Conservation (phyloP, 2,113 vertebrate species). For the Colistium nudipinnis region DNA sequence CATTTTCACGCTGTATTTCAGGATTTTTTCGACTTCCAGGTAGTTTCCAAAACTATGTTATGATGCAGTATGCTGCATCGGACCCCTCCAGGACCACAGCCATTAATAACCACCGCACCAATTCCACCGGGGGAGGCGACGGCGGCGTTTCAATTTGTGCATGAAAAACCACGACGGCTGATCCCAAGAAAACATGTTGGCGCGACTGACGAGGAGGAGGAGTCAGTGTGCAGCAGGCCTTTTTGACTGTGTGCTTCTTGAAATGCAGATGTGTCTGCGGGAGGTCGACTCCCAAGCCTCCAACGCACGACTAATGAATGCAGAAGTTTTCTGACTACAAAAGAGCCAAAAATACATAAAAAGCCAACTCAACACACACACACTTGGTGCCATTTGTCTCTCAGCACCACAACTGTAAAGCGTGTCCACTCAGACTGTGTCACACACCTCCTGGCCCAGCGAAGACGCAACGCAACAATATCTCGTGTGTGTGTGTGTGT, state of each 20-base stretch:
- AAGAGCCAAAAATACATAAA: neutral
- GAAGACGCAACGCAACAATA: too few relatives aligned
- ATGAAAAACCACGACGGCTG: slow-evolving; percentile 61
- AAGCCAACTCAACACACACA: slow-evolving; percentile 47
- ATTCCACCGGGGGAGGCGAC: slow-evolving; percentile 5
- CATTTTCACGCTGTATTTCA: neutral
- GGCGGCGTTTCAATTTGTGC: slow-evolving; percentile 47
- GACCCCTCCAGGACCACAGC: slow-evolving; percentile 1
- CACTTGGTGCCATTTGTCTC: slow-evolving; percentile 54
- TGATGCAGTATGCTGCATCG: neutral
- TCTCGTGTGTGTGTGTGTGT: too few relatives aligned
- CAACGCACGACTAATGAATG: neutral
- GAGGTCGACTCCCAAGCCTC: neutral
- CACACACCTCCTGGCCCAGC: slow-evolving; percentile 16
- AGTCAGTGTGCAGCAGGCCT: slow-evolving; percentile 28
- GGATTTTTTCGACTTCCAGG: neutral
- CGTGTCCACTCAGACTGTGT: slow-evolving; percentile 22
- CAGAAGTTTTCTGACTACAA: neutral
- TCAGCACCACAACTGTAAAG: slow-evolving; percentile 46
- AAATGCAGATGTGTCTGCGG: slow-evolving; percentile 13
- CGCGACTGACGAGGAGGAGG: too few relatives aligned
- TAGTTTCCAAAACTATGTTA: neutral
- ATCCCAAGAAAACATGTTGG: too few relatives aligned
- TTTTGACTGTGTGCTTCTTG: neutral
- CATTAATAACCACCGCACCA: slow-evolving; percentile 6